Base-by-base conservation (phyloP, 2,888 invertebrate species). In the Patella ulyssiponensis region DNA sequence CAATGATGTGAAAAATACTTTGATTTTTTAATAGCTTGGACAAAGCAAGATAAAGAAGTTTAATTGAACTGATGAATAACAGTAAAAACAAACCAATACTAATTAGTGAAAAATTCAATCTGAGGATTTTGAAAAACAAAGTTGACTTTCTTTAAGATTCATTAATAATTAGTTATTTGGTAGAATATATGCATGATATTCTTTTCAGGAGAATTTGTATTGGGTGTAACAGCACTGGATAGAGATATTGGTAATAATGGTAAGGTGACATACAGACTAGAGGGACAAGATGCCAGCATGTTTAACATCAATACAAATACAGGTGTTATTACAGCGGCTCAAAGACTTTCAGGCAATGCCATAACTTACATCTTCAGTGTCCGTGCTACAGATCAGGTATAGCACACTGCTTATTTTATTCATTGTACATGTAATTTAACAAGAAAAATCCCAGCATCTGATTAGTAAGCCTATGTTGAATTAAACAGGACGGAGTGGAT, bases 211-310 rank as follows among this genome's bases (percentile, higher is more conserved):
- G 92, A 96, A 87, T 98, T 98, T 92, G 96, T 98, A 44, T 96
- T 97, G 90, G 98, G 98, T 12, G 96, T 96, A 0, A 95, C 95
- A 90, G 98, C 98, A 0, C 93, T 93, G 9, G 98, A 98, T 91
- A 93, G 94, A 79, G 98, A 98, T 91, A 94, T 95, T 77, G 96
- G 95, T 0, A 92, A 93, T 0, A 98, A 98, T 91, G 95, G 96
- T 76, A 94, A 94, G 88, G 95, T 98, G 76, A 92, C 94, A 0
- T 98, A 98, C 91, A 94, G 84, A 1, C 93, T 98, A 9, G 94
- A 94, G 80, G 96, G 96, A 1, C 94, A 95, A 87, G 96, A 96
- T 89, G 94, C 95, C n/a, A 93, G 94, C 71, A 94, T 94, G 85
- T 98, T 98, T 90, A 93, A 93, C 15, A 95, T 98, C 75, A 95